Evolutionary conservation across 92 coral and sea anemone genomes (phyloP).

Genomic region (Galaxea fascicularis): DNA sequence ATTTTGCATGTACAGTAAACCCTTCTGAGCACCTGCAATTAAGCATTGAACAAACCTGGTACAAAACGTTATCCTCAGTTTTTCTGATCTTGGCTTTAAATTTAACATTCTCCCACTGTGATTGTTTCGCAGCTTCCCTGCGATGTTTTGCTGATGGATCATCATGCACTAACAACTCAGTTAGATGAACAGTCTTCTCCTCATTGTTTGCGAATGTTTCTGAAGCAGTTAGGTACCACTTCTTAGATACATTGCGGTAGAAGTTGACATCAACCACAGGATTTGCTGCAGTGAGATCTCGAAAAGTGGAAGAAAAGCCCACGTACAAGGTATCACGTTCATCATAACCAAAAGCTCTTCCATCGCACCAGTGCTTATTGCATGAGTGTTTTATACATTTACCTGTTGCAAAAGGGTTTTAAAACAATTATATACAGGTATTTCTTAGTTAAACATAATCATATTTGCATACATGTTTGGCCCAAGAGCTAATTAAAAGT

Average conservation of each 20-base stretch:
- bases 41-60: constrained; percentile 53
- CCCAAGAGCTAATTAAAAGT: no score
- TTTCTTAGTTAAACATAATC: no score
- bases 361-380: constrained; percentile 78
- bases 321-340: constrained; percentile 44
- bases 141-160: neutral
- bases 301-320: constrained; percentile 67
- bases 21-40: neutral
- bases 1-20: neutral
- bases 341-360: constrained; percentile 56
- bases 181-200: constrained; percentile 39
- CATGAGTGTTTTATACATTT: constrained; percentile 54
- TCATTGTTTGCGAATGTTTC: constrained; percentile 53
- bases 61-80: constrained; percentile 24
- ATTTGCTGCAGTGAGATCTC: constrained; percentile 38
- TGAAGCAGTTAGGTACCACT: constrained; percentile 59
- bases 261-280: constrained; percentile 60
- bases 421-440: no score
- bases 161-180: constrained; percentile 26
- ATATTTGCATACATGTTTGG: no score
- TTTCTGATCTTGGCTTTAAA: constrained; percentile 68
- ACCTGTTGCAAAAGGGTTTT: constrained; percentile 29
- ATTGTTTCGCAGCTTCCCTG: constrained; percentile 17
- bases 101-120: constrained; percentile 52
- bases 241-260: constrained; percentile 47